Evolutionary conservation across 2,797 vertebrate species (phyloP), one percentile per base, ranked within the genome.

Genomic region (Octomys mimax): DNA sequence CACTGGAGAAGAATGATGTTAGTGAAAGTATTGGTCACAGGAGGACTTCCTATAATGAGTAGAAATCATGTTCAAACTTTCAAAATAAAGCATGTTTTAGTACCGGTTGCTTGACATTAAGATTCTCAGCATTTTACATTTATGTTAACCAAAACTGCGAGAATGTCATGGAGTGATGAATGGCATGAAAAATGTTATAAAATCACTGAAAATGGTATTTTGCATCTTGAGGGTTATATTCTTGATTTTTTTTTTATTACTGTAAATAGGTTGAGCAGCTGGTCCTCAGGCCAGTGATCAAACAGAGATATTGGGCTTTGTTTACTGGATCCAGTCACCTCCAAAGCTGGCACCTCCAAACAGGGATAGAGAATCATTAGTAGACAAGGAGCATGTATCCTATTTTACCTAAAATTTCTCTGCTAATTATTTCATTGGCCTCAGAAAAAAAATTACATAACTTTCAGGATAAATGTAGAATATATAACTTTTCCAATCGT

Each of bases 371-470:
- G 31, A 96, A 75, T 75, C 86, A 33, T 91, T 91, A 78, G 6
- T 18, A 86, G 14, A 89, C 26, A 81, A n/a, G 68, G 7, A 4
- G 1, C 54, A 49, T 33, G 31, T 11, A 59, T 94, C 77, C 52
- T 24, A 2, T 42, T 87, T 92, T 87, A 85, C 8, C 83, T 62
- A 54, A 90, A 82, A 79, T 82, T 94, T 66, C 52, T 92, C 62
- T 75, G 42, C 57, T 10, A 85, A 66, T 13, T 94, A 10, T 92
- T 94, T 85, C 46, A 86, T 75, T 96, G 64, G 85, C 13, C 46
- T 90, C 81, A 82, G 86, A 89, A 82, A 80, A 87, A 95, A 87
- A 91, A 54, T 73, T 8, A 49, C 4, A 2, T 61, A 31, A 80
- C 19, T 86, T 95, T 46, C 9, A 85, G 28, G 11, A 78, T 82